phyloP scores from a whole-genome alignment of 2,888 invertebrate species.

The Lithosia quadra region DNA sequence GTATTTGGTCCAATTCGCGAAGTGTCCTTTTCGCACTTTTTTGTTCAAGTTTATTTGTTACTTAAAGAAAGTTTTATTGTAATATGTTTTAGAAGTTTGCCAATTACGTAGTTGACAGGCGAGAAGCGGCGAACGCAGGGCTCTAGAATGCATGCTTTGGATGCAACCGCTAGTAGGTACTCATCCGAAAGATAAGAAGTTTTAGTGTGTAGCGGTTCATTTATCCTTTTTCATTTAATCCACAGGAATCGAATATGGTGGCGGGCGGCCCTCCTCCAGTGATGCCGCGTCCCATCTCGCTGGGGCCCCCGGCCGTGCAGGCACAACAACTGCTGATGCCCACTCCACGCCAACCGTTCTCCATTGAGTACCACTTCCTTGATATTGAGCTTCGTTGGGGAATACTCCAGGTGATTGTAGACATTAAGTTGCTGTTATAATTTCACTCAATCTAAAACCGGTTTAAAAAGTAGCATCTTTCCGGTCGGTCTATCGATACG shows the following conservation, averaged over 20 bases:
- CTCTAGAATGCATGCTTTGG: not conserved
- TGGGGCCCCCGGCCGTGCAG: slow-evolving; percentile 62
- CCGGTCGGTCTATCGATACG: too few species aligned
- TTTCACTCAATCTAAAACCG: too few species aligned
- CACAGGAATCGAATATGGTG: slow-evolving; percentile 63
- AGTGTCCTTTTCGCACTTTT: too few species aligned
- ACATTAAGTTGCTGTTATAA: not conserved
- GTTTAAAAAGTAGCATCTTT: too few species aligned
- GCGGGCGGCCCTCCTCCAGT: slow-evolving; percentile 60
- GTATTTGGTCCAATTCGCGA: too few species aligned
- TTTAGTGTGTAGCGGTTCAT: not conserved
- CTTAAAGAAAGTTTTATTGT: too few species aligned
- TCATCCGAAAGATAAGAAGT: not conserved
- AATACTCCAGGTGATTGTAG: slow-evolving; percentile 92
- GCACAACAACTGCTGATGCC: slow-evolving; percentile 57
- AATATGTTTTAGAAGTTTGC: too few species aligned
- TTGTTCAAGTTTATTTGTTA: too few species aligned
- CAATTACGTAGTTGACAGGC: too few species aligned
- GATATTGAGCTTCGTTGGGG: slow-evolving; percentile 98
- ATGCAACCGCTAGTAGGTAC: not conserved
- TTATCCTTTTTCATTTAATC: not conserved
- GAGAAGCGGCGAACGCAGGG: too few species aligned
- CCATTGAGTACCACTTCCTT: slow-evolving; percentile 94
- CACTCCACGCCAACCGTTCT: slow-evolving; percentile 87
- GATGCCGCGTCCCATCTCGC: slow-evolving; percentile 66